Evolutionary conservation across 2,888 invertebrate species (phyloP), one percentile per base, ranked within the genome.

Genomic region (Rhamnusium bicolor): DNA sequence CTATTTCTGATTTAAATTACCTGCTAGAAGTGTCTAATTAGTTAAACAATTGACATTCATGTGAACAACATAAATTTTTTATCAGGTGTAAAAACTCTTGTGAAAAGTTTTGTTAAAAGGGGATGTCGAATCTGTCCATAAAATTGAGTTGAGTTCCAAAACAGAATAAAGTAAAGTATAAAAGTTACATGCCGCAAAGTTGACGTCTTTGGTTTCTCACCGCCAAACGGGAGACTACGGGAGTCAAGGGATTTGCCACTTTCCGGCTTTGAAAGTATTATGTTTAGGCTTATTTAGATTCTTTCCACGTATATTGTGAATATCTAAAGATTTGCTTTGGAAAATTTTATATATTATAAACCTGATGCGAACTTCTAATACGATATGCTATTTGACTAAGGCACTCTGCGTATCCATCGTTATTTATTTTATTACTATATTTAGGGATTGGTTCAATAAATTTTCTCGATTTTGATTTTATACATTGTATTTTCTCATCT

Each of bases 271-370:
- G 16, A 53, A 67, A 71, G 74, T 74, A 71, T 74, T 72, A 71
- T 77, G 74, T 74, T 72, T 74, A 74, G 74, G 69, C 77, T 77
- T 77, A 77, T 77, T 73, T 72, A 40, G 74, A 77, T 77, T 77
- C 77, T 54, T 71, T 72, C 65, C 74, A 71, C 74, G 74, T 77
- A 71, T 73, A 73, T 72, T 54, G 74, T 40, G 69, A 73, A 74
- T 77, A 73, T 69, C 74, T 77, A 71, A 77, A 77, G 74, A 74
- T 76, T 76, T 74, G 69, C 21, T 19, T 16, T 19, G 12, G 46
- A 46, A 21, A 61, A 46, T 61, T 61, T 61, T 46, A 18, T 65
- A 60, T 60, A 60, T 60, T 60, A 14, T 56, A 16, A 56, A 16
- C 12, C 54, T 24, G 21, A 14, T 14, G 27, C 54, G n/a, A 56